Evolutionary conservation across 2,113 vertebrate species (phyloP).

Genomic region (Miniopterus natalensis): DNA sequence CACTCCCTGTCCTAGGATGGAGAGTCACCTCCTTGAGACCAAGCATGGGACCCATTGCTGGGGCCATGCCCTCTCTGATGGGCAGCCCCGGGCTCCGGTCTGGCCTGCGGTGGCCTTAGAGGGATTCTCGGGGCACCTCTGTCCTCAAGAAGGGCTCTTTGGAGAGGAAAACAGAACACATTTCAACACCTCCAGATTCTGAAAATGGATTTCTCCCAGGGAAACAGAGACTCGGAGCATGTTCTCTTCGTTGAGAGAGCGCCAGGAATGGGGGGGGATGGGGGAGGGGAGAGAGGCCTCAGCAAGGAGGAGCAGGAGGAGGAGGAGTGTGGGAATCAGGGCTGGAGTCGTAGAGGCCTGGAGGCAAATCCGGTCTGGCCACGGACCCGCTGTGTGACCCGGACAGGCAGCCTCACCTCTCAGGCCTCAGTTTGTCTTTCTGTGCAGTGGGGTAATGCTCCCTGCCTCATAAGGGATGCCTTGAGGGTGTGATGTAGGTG

Average conservation of each 20-base stretch:
- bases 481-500: background rate
- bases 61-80: accelerated
- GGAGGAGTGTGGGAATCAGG: background rate
- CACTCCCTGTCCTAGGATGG: background rate
- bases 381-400: background rate
- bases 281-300: slow-evolving; percentile 10
- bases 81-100: background rate
- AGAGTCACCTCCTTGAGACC: background rate
- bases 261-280: slow-evolving; percentile 66
- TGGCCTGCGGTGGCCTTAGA: slow-evolving; percentile 11
- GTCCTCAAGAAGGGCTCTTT: slow-evolving; percentile 81
- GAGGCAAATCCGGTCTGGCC: background rate
- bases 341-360: background rate
- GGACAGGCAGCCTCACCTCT: background rate
- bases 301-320: background rate
- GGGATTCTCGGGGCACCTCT: slow-evolving; percentile 71
- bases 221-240: slow-evolving; percentile 78
- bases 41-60: background rate
- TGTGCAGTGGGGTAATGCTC: background rate
- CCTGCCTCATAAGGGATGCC: too few species aligned
- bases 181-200: slow-evolving; percentile 85
- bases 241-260: slow-evolving; percentile 68
- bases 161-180: slow-evolving; percentile 80
- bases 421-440: slow-evolving; percentile 15
- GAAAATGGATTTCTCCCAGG: slow-evolving; percentile 85